Conservation (phyloP, 2,113 vertebrate species). For the Tinamus guttatus region DNA sequence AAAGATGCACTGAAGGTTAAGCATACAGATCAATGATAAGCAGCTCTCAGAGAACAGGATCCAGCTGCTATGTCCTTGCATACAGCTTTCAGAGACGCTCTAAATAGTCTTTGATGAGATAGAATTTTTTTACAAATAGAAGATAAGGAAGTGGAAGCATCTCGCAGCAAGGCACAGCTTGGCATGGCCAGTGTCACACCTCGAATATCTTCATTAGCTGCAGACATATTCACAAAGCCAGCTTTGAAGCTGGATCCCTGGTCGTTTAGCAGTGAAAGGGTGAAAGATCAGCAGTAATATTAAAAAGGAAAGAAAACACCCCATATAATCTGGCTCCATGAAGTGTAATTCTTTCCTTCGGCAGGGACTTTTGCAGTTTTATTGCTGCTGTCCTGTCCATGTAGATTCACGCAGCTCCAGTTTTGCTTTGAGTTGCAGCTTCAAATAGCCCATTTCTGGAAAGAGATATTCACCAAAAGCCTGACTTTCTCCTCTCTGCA, state of each 20-base stretch:
- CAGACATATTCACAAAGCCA: conserved; percentile 45
- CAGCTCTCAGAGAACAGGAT: background rate
- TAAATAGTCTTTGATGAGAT: conserved; percentile 10
- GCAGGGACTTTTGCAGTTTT: conserved; percentile 6
- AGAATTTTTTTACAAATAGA: background rate
- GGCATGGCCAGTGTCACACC: conserved; percentile 22
- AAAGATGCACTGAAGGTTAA: background rate
- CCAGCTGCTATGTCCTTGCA: background rate
- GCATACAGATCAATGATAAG: background rate
- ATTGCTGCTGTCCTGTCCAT: conserved; percentile 29
- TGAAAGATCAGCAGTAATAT: background rate
- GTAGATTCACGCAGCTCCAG: background rate
- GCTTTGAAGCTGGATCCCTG: conserved; percentile 36
- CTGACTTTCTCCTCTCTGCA: background rate
- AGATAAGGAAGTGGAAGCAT: conserved; percentile 1
- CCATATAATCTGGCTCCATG: conserved; percentile 32
- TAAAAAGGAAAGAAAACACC: conserved; percentile 47
- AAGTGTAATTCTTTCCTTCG: conserved; percentile 57
- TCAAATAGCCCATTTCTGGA: conserved; percentile 21
- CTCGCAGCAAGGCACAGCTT: conserved; percentile 17
- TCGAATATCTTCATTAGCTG: conserved; percentile 49
- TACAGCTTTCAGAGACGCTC: background rate
- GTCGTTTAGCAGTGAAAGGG: conserved; percentile 42
- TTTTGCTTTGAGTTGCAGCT: conserved; percentile 35
- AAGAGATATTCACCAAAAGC: conserved; percentile 7